These are phyloP conservation scores for Orchesellides sinensis DNA, from an alignment of 2,888 invertebrate genomes.

Conservation along the genomic window DNA sequence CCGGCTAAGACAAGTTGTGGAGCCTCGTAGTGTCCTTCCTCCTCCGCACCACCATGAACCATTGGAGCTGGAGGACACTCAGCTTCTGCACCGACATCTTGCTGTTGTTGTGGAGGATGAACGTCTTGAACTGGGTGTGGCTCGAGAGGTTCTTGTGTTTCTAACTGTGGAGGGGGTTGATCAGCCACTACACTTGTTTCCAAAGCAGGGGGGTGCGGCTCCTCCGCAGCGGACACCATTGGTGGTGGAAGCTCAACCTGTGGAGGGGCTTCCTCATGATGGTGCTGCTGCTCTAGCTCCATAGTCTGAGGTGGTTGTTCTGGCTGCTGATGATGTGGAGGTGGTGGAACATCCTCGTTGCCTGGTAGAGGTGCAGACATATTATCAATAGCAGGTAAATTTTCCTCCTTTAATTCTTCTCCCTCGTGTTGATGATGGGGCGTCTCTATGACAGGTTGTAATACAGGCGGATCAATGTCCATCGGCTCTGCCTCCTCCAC, in stretches of 20 bases:
- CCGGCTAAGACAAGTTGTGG: conserved; percentile 7
- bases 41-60: background rate
- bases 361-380: background rate
- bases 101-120: too few species aligned
- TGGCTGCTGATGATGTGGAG: background rate
- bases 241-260: background rate
- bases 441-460: conserved; percentile 20
- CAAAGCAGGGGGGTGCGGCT: conserved; percentile 24
- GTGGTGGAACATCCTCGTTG: too few species aligned
- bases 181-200: conserved; percentile 1
- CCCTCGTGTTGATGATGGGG: too few species aligned
- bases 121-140: too few species aligned
- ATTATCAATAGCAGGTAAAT: conserved; percentile 29
- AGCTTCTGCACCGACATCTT: background rate
- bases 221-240: background rate
- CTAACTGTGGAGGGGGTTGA: conserved; percentile 26
- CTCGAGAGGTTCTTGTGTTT: conserved; percentile 29
- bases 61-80: background rate
- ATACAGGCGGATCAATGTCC: conserved; percentile 47
- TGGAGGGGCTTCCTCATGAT: background rate
- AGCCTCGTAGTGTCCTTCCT: background rate
- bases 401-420: conserved; percentile 25
- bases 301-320: background rate
- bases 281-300: background rate
- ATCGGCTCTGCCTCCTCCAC: conserved; percentile 17